Evolutionary conservation across 2,797 vertebrate species (phyloP).

Genomic region (Parauchenoglanis punctatus): DNA sequence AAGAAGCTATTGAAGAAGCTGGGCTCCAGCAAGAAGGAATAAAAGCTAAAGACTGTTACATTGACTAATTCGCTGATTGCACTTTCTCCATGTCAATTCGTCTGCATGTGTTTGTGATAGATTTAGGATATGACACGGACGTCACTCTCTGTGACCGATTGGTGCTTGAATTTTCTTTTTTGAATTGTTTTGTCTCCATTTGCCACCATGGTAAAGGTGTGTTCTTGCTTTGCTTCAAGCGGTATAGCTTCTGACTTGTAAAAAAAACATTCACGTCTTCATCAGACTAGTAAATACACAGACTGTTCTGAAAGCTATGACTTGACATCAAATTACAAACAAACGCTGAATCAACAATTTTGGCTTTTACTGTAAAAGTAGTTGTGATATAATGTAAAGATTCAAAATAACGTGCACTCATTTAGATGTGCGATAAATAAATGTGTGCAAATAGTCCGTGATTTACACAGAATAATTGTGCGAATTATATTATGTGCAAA

Average conservation of each 20-base stretch:
- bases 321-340: neutral
- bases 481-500: neutral
- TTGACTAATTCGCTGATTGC: constrained; percentile 58
- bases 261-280: neutral
- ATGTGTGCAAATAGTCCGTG: neutral
- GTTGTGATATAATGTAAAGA: neutral
- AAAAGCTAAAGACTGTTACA: constrained; percentile 53
- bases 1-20: constrained; percentile 89
- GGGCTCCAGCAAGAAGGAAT: constrained; percentile 87
- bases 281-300: neutral
- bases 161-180: neutral
- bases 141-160: neutral
- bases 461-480: neutral
- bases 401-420: neutral
- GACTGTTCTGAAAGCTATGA: neutral
- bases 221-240: neutral
- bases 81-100: constrained; percentile 40
- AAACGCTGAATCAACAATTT: neutral
- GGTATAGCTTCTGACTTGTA: neutral
- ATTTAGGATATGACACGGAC: neutral
- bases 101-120: constrained; percentile 41
- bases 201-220: neutral
- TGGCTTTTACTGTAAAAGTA: neutral
- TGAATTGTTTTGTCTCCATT: neutral
- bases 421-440: neutral